A percentile compares a stretch with the other conserved stretches of the same genome.
Evolutionary conservation across 2,888 invertebrate genomes (phyloP).

Genomic region (Dryobota labecula): DNA sequence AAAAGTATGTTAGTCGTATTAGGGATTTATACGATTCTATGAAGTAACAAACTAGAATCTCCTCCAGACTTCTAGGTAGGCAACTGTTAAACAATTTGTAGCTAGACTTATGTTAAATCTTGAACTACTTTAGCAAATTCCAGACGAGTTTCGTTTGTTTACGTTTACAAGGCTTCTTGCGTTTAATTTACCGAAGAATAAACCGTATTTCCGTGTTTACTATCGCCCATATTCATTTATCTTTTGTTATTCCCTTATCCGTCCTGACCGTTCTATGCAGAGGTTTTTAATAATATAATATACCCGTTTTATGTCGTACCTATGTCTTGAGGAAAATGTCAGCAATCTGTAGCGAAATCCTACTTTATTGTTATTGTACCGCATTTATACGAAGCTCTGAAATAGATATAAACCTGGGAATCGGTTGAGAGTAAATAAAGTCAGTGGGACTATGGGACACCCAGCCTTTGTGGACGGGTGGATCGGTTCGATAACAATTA

Average conservation of each 20-base stretch:
- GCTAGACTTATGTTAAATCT: conserved; percentile 23
- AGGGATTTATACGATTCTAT: background rate
- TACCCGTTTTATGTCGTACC: conserved; percentile 80
- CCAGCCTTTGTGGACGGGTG: conserved; percentile 75
- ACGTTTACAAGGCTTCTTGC: conserved; percentile 32
- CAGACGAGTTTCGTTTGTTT: conserved; percentile 40
- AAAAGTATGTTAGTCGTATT: background rate
- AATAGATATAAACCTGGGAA: conserved; percentile 85
- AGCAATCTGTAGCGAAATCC: conserved; percentile 87
- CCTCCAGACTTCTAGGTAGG: background rate
- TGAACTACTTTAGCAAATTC: conserved; percentile 22
- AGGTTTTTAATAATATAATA: conserved; percentile 86
- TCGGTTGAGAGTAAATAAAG: conserved; percentile 85
- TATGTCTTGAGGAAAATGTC: conserved; percentile 86
- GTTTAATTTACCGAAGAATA: conserved; percentile 50
- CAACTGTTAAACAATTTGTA: conserved; percentile 29
- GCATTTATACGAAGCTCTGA: conserved; percentile 84
- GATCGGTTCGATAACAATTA: conserved; percentile 85
- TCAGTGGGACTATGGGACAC: conserved; percentile 74
- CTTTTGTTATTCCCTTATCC: conserved; percentile 67
- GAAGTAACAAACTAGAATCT: background rate
- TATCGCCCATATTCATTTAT: conserved; percentile 65
- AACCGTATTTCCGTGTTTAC: conserved; percentile 57
- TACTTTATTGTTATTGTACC: conserved; percentile 88
- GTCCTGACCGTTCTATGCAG: conserved; percentile 78